Base-by-base conservation (phyloP, 2,888 invertebrate genomes). In the Volucella inanis region DNA sequence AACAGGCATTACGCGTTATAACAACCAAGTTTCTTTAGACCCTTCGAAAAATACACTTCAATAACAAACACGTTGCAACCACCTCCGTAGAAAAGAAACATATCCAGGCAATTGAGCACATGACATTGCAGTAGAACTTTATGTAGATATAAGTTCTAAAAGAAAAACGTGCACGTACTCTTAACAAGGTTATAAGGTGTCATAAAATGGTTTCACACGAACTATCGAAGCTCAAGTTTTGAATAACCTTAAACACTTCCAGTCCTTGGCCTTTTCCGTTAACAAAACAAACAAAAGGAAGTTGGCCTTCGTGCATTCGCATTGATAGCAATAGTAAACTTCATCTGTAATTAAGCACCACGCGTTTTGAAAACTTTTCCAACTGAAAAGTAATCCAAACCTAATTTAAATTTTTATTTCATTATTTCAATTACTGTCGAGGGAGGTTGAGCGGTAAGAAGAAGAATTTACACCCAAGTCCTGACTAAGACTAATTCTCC, bases 331-430 rank as follows among this genome's bases (percentile, higher is more conserved):
- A 3, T 8, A 18, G 52, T 12, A 43, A 18, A 1, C 10, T 18
- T 18, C 18, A 38, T 52, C 52, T 18, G 15, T 41, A 14, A 22
- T 67, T 52, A 43, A 22, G n/a, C 31, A 52, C 14, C 52, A 14
- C 15, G 3, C 43, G 54, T 47, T n/a, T 64, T 47, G 18, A n/a
- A 15, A 47, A 38, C n/a, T 18, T 15, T 11, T 10, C 1, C 3
- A 9, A 3, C 6, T 38, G 31, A 4, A 64, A 68, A 45, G 50
- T 55, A 54, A 22, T 31, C 55, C 41, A 10, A 59, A 65, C 65
- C 47, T 62, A 43, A 50, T 67, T 76, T 59, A 22, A 74, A 78
- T 74, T 74, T 68, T 41, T 55, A 74, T 74, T 22, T 31, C 74
- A 78, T 68, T 62, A 57, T 38, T 15, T n/a, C 54, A 64, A 62